Evolutionary conservation across 2,888 invertebrate genomes (phyloP), one percentile per base, ranked within the genome.

Genomic region (Drosophila koepferae): DNA sequence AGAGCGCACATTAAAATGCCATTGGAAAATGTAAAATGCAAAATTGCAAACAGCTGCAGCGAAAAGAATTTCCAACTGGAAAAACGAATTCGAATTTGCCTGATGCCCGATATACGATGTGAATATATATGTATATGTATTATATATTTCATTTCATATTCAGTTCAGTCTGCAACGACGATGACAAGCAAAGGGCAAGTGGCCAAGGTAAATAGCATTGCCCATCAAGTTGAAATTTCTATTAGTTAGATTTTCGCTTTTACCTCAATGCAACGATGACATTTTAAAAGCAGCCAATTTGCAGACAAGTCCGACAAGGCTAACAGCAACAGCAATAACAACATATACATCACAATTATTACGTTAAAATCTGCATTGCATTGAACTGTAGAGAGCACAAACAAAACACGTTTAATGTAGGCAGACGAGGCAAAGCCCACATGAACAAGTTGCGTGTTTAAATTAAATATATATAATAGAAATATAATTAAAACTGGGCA

Each of bases 111-210:
- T 18, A 36, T 20, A 28, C 16, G 18, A 20, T 14, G 20, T 34
- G 3, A 20, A 14, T 20, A 28, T 20, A 18, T 16, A 0, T 53
- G 9, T 8, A 10, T 16, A 40, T 40, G 9, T 6, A 41, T 7
- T 36, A 18, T 16, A 14, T 14, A 43, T 54, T 23, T 38, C 20
- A 23, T 23, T 23, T 38, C 16, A 16, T 54, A 20, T 36, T 36
- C 3, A 23, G 16, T 16, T 20, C 28, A 28, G 36, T 38, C 2
- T 20, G 12, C 49, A 49, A 6, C 16, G 14, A 6, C 16, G 14
- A 9, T 60, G 82, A 81, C 82, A 66, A 41, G 46, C 43, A 68
- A 74, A 83, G 83, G 84, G 77, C 87, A 74, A 67, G 34, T 34
- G 58, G 9, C 49, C 87, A 83, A 86, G 81, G 74, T 18, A 54